Percentiles rank a stretch among this genome's conserved stretches.
phyloP scores from a whole-genome alignment of 2,888 invertebrate species.

The Pollenia angustigena region DNA sequence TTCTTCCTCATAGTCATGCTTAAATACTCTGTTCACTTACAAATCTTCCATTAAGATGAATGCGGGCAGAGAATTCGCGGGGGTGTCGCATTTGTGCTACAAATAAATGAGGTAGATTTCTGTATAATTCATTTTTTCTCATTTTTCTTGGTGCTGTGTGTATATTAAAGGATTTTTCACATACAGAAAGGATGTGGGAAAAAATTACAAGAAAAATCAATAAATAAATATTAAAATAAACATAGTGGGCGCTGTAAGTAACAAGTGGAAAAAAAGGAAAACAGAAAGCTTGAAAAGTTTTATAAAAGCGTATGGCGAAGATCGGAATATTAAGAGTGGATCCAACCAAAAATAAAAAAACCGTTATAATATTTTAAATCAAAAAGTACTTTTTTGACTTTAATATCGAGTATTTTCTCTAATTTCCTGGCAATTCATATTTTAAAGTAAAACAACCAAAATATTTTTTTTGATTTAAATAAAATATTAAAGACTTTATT shows the following conservation, averaged over 20 bases:
- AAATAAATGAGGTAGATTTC: constrained; percentile 56
- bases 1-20: constrained; percentile 24
- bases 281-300: not conserved
- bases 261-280: not conserved
- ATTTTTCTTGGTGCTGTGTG: constrained; percentile 14
- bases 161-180: constrained; percentile 54
- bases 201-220: constrained; percentile 54
- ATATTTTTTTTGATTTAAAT: too few relatives aligned
- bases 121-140: not conserved
- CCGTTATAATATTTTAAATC: too few relatives aligned
- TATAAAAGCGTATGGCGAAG: too few relatives aligned
- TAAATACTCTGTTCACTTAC: not conserved
- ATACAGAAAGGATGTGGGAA: constrained; percentile 39
- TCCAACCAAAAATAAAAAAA: too few relatives aligned
- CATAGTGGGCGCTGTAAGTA: not conserved
- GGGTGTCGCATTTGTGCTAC: constrained; percentile 22
- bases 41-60: not conserved
- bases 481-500: too few relatives aligned
- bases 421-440: too few relatives aligned
- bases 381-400: too few relatives aligned
- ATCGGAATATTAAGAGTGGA: too few relatives aligned
- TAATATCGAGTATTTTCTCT: too few relatives aligned
- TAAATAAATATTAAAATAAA: constrained; percentile 43
- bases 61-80: not conserved
- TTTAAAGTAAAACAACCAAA: too few relatives aligned